phyloP scores from a whole-genome alignment of 2,797 vertebrate species.

The Cirrhinus molitorella region DNA sequence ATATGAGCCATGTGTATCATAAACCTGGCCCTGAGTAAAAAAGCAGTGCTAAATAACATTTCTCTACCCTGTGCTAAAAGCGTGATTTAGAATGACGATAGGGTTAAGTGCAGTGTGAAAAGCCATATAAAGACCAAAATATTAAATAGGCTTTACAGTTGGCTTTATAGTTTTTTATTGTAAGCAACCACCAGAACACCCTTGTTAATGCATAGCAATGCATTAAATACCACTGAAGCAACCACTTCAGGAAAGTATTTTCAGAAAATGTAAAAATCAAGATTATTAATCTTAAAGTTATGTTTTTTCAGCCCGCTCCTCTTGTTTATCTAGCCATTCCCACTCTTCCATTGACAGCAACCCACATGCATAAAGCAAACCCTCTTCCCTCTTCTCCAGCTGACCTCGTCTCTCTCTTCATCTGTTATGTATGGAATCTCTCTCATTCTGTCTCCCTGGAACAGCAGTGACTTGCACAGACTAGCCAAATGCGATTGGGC shows the following conservation, averaged over 20 bases:
- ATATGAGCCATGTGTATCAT: no score
- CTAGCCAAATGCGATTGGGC: not conserved
- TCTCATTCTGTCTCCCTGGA: not conserved
- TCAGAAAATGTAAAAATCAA: no score
- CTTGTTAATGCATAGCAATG: no score
- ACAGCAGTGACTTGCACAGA: not conserved
- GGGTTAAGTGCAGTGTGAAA: no score
- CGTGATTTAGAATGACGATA: no score
- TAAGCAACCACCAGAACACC: not conserved
- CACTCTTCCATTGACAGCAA: not conserved
- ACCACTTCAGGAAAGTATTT: not conserved
- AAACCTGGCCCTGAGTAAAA: no score
- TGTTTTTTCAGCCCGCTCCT: not conserved
- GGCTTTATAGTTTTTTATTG: not conserved
- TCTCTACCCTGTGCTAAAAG: no score
- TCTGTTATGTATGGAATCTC: constrained; percentile 18
- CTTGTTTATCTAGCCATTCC: not conserved
- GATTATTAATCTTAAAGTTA: not conserved
- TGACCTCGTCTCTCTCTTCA: not conserved
- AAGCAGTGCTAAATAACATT: no score
- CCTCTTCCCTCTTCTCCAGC: not conserved
- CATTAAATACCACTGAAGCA: not conserved
- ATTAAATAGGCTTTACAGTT: not conserved
- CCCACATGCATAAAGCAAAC: constrained; percentile 10
- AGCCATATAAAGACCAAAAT: not conserved